A percentile compares a stretch with the other conserved stretches of the same genome.
Evolutionary conservation across 2,113 vertebrate genomes (phyloP).

Genomic region (Cyanoramphus novaezelandiae): DNA sequence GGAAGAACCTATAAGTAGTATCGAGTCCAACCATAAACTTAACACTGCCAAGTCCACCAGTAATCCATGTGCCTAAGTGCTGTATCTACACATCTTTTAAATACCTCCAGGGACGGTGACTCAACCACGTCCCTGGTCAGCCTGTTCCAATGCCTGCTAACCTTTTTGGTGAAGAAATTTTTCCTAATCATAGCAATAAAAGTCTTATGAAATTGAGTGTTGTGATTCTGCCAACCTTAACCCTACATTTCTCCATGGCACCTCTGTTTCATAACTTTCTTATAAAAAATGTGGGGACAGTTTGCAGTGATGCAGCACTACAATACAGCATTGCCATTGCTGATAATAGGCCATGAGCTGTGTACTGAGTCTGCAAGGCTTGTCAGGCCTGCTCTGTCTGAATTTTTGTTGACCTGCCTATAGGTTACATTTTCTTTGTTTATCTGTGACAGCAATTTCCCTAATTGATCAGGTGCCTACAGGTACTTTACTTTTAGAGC

Average conservation of each 20-base stretch:
- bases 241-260: rapidly evolving
- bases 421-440: not conserved
- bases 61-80: not conserved
- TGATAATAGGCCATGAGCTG: not conserved
- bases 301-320: not conserved
- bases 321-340: not conserved
- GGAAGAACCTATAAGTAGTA: not conserved
- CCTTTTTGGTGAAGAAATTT: rapidly evolving
- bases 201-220: not conserved
- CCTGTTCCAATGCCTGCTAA: not conserved
- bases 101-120: not conserved
- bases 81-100: not conserved
- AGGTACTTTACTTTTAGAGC: not conserved
- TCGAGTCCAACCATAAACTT: not conserved
- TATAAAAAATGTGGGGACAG: not conserved
- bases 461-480: not conserved
- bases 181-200: not conserved
- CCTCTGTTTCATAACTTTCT: not conserved
- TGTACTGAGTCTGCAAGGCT: not conserved
- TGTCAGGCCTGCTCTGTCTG: not conserved
- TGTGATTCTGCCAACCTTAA: not conserved
- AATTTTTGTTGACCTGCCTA: not conserved
- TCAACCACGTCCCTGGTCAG: not conserved
- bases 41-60: not conserved
- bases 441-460: not conserved